Evolutionary conservation across 1,140 invertebrate genomes (phyloP).

Genomic region (Coelopa frigida): DNA sequence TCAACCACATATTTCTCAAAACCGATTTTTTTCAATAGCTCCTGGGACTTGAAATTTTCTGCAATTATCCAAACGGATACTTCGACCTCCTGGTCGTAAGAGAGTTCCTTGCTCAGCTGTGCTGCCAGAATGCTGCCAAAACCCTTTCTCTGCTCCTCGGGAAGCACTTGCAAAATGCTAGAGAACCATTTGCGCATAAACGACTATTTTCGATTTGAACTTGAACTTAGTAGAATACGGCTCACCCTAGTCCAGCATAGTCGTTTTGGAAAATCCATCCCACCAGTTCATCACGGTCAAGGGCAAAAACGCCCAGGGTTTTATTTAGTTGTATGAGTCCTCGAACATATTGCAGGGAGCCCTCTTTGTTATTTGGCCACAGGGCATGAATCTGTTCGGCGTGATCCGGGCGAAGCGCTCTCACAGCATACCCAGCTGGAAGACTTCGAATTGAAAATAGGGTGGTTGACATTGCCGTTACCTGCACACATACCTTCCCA

Average conservation of each 20-base stretch:
- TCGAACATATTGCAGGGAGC: constrained; percentile 26
- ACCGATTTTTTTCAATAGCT: constrained; percentile 25
- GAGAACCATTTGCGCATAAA: no score
- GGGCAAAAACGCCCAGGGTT: constrained; percentile 22
- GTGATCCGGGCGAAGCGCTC: constrained; percentile 18
- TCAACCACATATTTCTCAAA: constrained; percentile 22
- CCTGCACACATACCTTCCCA: constrained; percentile 2
- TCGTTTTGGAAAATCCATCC: constrained; percentile 41
- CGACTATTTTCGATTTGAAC: background rate
- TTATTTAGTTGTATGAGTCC: constrained; percentile 25
- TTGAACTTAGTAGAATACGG: background rate
- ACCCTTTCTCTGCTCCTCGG: constrained; percentile 27
- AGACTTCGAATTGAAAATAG: no score
- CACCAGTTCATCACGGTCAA: constrained; percentile 22
- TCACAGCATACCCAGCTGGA: constrained; percentile 24
- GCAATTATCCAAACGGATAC: constrained; percentile 33
- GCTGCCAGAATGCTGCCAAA: constrained; percentile 27
- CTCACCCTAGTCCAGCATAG: constrained; percentile 30
- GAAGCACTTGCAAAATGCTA: constrained; percentile 32
- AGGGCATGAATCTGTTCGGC: constrained; percentile 21
- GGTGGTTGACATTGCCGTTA: no score
- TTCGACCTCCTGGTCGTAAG: constrained; percentile 20
- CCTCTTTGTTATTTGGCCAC: constrained; percentile 37
- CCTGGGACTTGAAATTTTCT: constrained; percentile 28
- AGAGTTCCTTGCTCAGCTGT: constrained; percentile 23